Base-by-base conservation (phyloP, 1,140 invertebrate species). In the Ostrea denselamellosa region DNA sequence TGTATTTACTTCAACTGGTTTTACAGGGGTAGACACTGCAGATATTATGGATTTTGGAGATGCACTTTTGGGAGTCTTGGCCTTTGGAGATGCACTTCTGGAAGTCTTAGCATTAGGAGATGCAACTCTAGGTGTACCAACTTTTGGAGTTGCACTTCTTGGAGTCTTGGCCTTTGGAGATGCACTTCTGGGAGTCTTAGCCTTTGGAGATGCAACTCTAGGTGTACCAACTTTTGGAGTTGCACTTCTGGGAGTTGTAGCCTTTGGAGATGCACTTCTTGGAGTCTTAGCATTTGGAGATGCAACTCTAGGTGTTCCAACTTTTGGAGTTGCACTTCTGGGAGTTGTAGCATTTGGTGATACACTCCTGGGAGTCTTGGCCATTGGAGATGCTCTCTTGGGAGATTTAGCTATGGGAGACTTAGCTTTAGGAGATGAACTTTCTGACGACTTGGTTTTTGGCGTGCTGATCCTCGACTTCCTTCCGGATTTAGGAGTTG, bases 401-500 rank as follows among this genome's bases (percentile, higher is more conserved):
- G 56, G 58, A n/a, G 87, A 51, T 28, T 68, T 87, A 9, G 22
- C 65, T 77, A 86, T 44, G 12, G 58, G 82, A 19, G 82, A 53
- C 25, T 34, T 54, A 86, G 68, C 53, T 83, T 83, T 83, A 5
- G 87, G 68, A 82, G 82, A 2, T 68, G 83, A n/a, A 53, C 51
- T 28, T 86, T 58, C 82, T 53, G 62, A 58, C 4, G 83, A 71
- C 34, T 71, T 44, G 25, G 54, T 9, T 22, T 82, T 86, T 7
- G 86, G 71, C 14, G 86, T n/a, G 10, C 81, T 25, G 53, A 44
- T 44, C 44, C 52, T 88, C 8, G 88, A 58, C 51, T n/a, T 77
- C 3, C n/a, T 82, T 19, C 83, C 85, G 12, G 88, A 62, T 54
- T 87, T 89, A 17, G 85, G 81, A 56, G 88, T 62, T 86, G 87